Conservation (phyloP, 2,113 vertebrate genomes). For the Pangasianodon gigas region DNA sequence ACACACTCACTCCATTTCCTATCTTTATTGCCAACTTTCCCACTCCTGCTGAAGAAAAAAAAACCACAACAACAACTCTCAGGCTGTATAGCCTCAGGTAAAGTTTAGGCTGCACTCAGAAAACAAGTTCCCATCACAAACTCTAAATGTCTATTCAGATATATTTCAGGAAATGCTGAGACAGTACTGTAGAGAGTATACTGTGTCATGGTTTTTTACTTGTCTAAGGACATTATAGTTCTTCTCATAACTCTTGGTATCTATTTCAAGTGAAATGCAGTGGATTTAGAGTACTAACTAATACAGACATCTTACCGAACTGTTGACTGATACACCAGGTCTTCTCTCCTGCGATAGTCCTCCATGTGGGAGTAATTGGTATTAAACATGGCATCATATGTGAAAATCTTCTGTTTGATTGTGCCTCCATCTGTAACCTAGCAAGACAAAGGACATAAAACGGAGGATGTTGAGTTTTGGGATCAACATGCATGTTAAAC, state of each 20-base stretch:
- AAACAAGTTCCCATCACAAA: constrained; percentile 5
- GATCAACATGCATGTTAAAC: not conserved
- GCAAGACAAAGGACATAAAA: constrained; percentile 32
- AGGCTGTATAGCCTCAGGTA: constrained; percentile 6
- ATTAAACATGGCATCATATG: constrained; percentile 98
- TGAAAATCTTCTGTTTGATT: constrained; percentile 98
- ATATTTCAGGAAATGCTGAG: constrained; percentile 16
- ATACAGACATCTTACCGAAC: constrained; percentile 81
- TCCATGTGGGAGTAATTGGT: constrained; percentile 99
- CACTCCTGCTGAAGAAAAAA: not conserved
- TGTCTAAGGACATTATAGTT: not conserved
- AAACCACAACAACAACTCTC: not conserved
- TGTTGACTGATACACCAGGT: constrained; percentile 94
- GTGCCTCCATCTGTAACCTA: constrained; percentile 95
- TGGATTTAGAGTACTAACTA: not conserved
- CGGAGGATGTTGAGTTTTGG: not conserved
- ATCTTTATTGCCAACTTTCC: not conserved
- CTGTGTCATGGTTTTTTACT: not conserved
- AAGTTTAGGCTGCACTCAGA: constrained; percentile 6
- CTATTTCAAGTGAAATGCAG: too few relatives aligned
- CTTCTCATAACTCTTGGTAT: not conserved
- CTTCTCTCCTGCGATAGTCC: constrained; percentile 89
- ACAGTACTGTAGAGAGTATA: not conserved
- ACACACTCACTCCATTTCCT: not conserved
- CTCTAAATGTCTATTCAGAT: constrained; percentile 5